Evolutionary conservation across 2,797 vertebrate species (phyloP).

Genomic region (Coregonus suidteri): DNA sequence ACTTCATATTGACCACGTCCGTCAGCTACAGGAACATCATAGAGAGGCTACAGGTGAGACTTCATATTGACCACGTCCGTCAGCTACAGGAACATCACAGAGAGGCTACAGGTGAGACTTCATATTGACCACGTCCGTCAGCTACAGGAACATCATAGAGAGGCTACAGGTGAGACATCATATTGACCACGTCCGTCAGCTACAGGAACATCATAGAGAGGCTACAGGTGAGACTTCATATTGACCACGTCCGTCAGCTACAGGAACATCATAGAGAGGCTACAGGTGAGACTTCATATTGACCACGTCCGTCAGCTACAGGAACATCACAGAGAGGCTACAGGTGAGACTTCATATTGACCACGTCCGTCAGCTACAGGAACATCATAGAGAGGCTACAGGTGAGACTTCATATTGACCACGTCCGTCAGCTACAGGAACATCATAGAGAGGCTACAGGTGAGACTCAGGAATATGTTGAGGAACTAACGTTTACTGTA

Average conservation of each 20-base stretch:
- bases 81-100: background rate
- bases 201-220: background rate
- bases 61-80: slow-evolving; percentile 21
- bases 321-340: slow-evolving; percentile 84
- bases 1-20: background rate
- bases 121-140: slow-evolving; percentile 20
- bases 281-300: slow-evolving; percentile 43
- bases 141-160: background rate
- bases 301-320: slow-evolving; percentile 82
- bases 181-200: slow-evolving; percentile 20
- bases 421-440: slow-evolving; percentile 84
- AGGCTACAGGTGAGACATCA: slow-evolving; percentile 77
- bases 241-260: slow-evolving; percentile 80
- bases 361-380: slow-evolving; percentile 84
- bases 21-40: slow-evolving; percentile 9
- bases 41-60: slow-evolving; percentile 77
- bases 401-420: background rate
- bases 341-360: background rate
- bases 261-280: slow-evolving; percentile 83
- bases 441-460: slow-evolving; percentile 91
- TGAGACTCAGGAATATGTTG: slow-evolving; percentile 46
- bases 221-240: background rate
- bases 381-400: slow-evolving; percentile 82
- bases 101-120: slow-evolving; percentile 78
- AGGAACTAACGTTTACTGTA: background rate